phyloP scores from a whole-genome alignment of 2,888 invertebrate species.

The Polyploca ridens region DNA sequence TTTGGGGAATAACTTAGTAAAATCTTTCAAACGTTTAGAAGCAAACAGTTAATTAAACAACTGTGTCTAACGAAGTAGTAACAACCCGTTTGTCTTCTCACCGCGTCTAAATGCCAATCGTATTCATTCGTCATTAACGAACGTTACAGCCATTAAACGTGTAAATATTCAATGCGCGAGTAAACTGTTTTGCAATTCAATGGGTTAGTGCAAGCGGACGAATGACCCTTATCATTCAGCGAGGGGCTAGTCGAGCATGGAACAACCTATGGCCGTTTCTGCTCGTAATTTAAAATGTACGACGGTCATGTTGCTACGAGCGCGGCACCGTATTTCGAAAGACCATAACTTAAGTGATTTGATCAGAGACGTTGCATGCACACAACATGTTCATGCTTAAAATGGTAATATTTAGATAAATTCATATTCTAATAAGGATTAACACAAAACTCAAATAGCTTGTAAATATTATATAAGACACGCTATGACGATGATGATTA shows the following conservation, averaged over 20 bases:
- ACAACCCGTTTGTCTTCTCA: constrained; percentile 57
- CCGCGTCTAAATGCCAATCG: constrained; percentile 62
- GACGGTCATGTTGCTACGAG: constrained; percentile 39
- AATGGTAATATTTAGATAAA: background rate
- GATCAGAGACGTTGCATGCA: background rate
- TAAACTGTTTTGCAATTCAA: constrained; percentile 75
- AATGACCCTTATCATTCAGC: constrained; percentile 62
- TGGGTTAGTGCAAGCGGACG: constrained; percentile 62
- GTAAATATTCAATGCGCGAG: constrained; percentile 74
- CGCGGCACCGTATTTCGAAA: constrained; percentile 19
- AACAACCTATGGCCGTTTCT: constrained; percentile 35
- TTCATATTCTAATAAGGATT: no score
- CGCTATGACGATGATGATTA: background rate
- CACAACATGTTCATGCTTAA: background rate
- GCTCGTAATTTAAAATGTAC: constrained; percentile 46
- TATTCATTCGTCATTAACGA: constrained; percentile 58
- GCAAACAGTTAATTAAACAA: constrained; percentile 1
- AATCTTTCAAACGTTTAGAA: background rate
- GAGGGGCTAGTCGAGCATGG: constrained; percentile 37
- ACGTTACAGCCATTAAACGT: constrained; percentile 67
- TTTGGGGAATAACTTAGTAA: background rate
- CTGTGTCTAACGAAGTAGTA: constrained; percentile 18
- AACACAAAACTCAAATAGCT: background rate
- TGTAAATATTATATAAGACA: background rate
- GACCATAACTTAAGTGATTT: constrained; percentile 2